A percentile compares a stretch with the other conserved stretches of the same genome.
Conservation (phyloP, 2,113 vertebrate genomes). For the Chlorocebus sabaeus region DNA sequence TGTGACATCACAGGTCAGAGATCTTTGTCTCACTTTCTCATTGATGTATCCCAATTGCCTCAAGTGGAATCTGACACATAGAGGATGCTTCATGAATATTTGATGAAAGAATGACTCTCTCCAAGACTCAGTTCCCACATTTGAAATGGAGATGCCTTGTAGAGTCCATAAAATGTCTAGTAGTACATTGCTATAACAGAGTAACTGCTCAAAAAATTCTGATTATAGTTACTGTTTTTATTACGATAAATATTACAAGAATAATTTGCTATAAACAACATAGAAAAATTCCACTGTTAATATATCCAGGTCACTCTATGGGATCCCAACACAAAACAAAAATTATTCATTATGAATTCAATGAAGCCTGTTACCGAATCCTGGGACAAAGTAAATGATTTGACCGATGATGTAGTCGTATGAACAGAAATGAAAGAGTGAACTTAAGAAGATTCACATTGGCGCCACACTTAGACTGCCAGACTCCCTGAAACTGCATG, state of each 20-base stretch:
- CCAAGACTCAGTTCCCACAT: neutral
- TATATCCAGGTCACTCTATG: neutral
- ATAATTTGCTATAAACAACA: neutral
- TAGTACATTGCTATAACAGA: neutral
- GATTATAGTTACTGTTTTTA: neutral
- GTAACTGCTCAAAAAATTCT: neutral
- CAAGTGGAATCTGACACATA: neutral
- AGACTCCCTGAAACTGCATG: no score
- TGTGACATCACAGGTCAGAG: neutral
- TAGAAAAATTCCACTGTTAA: neutral
- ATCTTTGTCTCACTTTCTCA: neutral
- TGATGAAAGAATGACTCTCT: neutral
- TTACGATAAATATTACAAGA: neutral
- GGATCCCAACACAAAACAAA: constrained; percentile 1
- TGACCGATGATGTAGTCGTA: neutral
- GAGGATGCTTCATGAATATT: neutral
- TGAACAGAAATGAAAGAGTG: constrained; percentile 30
- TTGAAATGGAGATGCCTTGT: neutral
- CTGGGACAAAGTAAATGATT: constrained; percentile 9
- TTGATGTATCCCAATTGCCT: neutral
- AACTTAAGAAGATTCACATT: neutral
- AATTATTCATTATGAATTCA: neutral
- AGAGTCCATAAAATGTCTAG: neutral
- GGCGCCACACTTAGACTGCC: no score
- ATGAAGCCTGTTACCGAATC: neutral